Evolutionary conservation across 2,113 vertebrate species (phyloP), one percentile per base, ranked within the genome.

Genomic region (Amphiprion percula): DNA sequence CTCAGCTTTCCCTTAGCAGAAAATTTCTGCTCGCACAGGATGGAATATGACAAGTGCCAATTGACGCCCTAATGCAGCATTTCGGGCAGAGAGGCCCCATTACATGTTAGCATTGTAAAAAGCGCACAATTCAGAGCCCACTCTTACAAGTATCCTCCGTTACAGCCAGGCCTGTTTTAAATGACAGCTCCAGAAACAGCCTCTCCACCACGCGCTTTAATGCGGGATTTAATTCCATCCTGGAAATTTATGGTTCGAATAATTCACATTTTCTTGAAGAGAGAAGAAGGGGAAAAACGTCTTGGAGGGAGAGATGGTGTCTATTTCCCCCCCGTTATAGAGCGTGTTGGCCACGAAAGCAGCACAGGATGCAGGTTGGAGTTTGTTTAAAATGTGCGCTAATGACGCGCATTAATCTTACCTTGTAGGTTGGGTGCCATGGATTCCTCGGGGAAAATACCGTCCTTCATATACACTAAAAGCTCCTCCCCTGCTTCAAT

Each of bases 401-500:
- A 94, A 94, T 94, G 88, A 90, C 75, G 81, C 85, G 75, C 82
- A 88, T 91, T 92, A 77, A 90, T 94, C 97, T 99, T 96, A 99
- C 98, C 98, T 95, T 99, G 97, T 82, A 98, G 93, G 90, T 96
- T 95, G 78, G 98, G 96, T 23, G 97, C 96, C 96, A 97, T 96
- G 58, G 96, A 95, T 90, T 96, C 96, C 54, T 97, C 96, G 2
- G 97, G 94, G 91, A 96, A 99, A 85, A 95, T 91, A 23, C 96
- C 96, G 92, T 99, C 98, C 94, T 98, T 98, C 96, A 96, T 95
- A 68, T 96, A 98, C 88, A 98, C 96, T 92, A 99, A 91, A 72
- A 99, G 94, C 95, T 99, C 98, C 93, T 99, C 97, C 77, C 98
- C 98, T 0, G 96, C 95, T 88, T 97, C 97, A 61, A 99, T 97